Evolutionary conservation across 2,113 vertebrate genomes (phyloP).

Genomic region (Corythaeola cristata): DNA sequence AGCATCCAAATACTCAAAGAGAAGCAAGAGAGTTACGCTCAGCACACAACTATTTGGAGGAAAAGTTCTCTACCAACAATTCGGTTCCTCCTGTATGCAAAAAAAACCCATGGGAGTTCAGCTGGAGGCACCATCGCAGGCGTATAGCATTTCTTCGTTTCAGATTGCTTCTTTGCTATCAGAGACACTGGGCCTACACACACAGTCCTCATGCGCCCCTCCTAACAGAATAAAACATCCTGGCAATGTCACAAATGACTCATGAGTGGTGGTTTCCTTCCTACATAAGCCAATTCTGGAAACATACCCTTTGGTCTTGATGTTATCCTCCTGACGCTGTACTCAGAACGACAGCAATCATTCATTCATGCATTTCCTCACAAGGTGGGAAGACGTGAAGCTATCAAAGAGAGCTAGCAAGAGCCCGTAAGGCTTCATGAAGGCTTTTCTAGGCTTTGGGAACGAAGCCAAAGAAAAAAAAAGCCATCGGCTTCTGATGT

Average conservation of each 20-base stretch:
- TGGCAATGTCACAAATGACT: neutral
- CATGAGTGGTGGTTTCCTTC: neutral
- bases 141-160: neutral
- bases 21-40: neutral
- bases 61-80: neutral
- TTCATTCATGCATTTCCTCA: neutral
- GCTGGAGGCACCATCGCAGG: neutral
- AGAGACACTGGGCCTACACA: neutral
- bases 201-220: neutral
- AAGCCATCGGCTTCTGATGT: neutral
- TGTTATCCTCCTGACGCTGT: neutral
- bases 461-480: conserved; percentile 16
- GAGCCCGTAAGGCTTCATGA: neutral
- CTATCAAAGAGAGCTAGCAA: conserved; percentile 6
- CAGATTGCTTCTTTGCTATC: neutral
- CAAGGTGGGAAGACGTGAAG: neutral
- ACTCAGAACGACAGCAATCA: neutral
- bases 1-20: neutral
- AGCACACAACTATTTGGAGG: neutral
- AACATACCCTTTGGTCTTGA: neutral
- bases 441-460: neutral
- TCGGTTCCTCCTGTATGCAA: neutral
- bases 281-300: neutral
- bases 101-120: neutral
- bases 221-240: neutral